Conservation (phyloP, 2,797 vertebrate species). For the Melanotaenia trifasciata region DNA sequence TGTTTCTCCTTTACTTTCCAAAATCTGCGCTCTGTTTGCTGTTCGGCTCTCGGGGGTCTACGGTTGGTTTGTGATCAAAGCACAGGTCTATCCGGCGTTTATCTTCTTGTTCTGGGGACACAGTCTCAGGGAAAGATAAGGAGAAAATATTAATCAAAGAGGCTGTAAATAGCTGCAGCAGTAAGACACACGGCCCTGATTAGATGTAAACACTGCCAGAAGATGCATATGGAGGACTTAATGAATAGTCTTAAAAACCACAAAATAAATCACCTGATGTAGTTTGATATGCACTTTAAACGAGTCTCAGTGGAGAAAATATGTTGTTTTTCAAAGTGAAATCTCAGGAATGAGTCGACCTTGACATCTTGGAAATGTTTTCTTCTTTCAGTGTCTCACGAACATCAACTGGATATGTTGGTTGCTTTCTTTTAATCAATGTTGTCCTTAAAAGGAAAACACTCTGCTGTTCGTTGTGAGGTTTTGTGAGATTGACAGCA, state of each 20-base stretch:
- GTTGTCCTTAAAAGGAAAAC: background rate
- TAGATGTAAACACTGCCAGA: background rate
- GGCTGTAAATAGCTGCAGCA: background rate
- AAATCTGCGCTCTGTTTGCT: background rate
- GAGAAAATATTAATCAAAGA: background rate
- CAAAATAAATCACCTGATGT: background rate
- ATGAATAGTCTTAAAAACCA: constrained; percentile 6
- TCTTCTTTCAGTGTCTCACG: background rate
- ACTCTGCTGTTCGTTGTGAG: background rate
- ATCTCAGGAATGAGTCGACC: background rate
- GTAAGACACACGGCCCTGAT: background rate
- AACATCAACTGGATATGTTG: background rate
- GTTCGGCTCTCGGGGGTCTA: background rate
- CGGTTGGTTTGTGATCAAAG: background rate
- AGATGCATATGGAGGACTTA: background rate
- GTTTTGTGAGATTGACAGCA: background rate
- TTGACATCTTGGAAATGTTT: background rate
- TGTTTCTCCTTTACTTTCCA: background rate
- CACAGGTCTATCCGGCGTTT: background rate
- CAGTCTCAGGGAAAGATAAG: too few relatives aligned
- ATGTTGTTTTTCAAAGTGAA: background rate
- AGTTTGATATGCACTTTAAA: background rate
- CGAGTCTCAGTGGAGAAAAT: constrained; percentile 1
- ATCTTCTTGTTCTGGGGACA: background rate
- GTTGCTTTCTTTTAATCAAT: background rate